Percentiles rank a stretch among this genome's conserved stretches.
Conservation (phyloP, 1,140 invertebrate genomes). For the Antheraea pernyi region DNA sequence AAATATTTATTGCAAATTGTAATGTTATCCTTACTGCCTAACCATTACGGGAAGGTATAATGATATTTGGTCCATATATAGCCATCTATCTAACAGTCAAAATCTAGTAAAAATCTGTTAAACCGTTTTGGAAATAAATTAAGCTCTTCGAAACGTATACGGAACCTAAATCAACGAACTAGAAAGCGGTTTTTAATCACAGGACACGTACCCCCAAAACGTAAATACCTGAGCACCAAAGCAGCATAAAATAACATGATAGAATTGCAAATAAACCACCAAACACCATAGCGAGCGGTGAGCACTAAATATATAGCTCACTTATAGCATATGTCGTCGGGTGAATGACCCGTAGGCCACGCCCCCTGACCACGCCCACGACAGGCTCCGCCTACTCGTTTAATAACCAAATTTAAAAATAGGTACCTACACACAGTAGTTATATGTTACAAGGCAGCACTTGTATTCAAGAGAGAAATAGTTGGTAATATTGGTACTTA, state of each 20-base stretch:
- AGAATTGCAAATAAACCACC: conserved; percentile 58
- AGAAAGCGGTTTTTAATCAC: background rate
- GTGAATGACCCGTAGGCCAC: conserved; percentile 54
- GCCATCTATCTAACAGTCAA: too few species aligned
- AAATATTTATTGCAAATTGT: too few species aligned
- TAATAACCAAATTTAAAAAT: background rate
- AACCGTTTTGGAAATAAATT: too few species aligned
- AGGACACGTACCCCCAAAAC: background rate
- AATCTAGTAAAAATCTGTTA: too few species aligned
- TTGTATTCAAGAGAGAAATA: too few species aligned
- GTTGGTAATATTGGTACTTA: too few species aligned
- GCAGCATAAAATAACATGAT: conserved; percentile 16
- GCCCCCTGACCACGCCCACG: conserved; percentile 50
- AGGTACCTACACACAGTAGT: background rate
- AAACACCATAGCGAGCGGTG: conserved; percentile 36
- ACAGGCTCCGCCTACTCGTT: conserved; percentile 41
- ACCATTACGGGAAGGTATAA: too few species aligned
- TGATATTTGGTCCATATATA: too few species aligned
- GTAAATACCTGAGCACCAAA: background rate
- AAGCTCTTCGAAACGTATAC: too few species aligned
- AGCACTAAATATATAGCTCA: conserved; percentile 14
- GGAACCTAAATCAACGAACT: background rate
- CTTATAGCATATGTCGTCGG: conserved; percentile 25
- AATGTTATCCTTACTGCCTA: too few species aligned
- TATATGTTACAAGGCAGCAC: too few species aligned